Conservation (phyloP, 2,113 vertebrate genomes). For the Willisornis vidua region DNA sequence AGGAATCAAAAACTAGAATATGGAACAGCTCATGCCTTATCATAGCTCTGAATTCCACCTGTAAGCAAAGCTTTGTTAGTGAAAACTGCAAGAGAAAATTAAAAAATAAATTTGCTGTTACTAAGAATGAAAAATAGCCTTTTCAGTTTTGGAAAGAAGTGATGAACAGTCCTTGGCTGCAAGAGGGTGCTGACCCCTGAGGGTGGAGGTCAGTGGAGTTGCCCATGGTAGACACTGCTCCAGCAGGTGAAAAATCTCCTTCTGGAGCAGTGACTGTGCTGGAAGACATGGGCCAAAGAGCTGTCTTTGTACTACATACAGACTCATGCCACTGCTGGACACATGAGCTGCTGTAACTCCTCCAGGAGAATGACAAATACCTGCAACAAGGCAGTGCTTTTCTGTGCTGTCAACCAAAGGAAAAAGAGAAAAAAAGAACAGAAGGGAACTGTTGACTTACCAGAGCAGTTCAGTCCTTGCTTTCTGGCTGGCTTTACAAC, state of each 20-base stretch:
- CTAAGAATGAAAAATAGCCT: neutral
- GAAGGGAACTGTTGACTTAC: slow-evolving; percentile 32
- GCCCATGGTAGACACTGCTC: neutral
- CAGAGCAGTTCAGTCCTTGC: neutral
- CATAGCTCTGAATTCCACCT: neutral
- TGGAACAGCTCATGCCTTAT: neutral
- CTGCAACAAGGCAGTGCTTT: neutral
- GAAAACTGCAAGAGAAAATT: neutral
- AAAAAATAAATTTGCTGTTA: neutral
- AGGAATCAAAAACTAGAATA: neutral
- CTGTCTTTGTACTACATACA: neutral
- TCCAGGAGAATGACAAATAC: neutral
- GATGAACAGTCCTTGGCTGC: neutral
- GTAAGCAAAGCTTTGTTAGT: neutral
- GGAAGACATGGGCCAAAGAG: neutral
- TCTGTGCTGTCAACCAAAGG: neutral
- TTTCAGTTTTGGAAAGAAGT: neutral
- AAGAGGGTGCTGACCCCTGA: neutral
- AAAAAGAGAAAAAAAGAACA: neutral
- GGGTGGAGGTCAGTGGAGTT: neutral
- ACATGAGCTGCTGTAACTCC: neutral
- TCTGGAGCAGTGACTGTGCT: neutral
- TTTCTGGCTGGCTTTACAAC: neutral
- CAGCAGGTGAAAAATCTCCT: neutral
- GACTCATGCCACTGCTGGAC: neutral